A percentile compares a stretch with the other conserved stretches of the same genome.
Conservation (phyloP, 2,888 invertebrate genomes). For the Entomobrya multifasciata region DNA sequence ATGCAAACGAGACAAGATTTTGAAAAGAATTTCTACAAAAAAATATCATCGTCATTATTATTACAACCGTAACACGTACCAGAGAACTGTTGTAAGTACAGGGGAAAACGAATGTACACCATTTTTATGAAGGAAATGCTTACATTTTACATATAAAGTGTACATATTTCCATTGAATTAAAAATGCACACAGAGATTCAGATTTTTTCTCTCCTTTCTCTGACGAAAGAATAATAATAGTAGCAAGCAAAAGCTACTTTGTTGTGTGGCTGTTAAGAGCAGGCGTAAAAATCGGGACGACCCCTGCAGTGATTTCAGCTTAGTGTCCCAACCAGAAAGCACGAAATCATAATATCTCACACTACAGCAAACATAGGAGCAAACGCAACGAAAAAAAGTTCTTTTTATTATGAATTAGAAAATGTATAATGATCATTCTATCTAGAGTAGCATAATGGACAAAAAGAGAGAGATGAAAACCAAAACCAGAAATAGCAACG, state of each 20-base stretch:
- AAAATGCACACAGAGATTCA: conserved; percentile 13
- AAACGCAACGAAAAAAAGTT: background rate
- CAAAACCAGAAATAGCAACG: conserved; percentile 54
- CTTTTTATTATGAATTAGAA: conserved; percentile 38
- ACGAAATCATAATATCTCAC: conserved; percentile 54
- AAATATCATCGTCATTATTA: conserved; percentile 8
- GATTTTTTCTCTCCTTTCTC: conserved; percentile 7
- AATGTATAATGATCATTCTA: conserved; percentile 30
- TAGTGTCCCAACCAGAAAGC: conserved; percentile 66
- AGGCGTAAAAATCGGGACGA: conserved; percentile 69
- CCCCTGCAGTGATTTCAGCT: conserved; percentile 69
- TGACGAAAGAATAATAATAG: background rate
- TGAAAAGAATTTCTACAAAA: conserved; percentile 27
- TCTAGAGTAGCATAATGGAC: background rate
- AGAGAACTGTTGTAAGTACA: conserved; percentile 6
- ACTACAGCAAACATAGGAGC: background rate
- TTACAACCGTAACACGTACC: conserved; percentile 36
- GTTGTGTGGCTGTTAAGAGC: conserved; percentile 32
- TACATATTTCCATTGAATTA: conserved; percentile 30
- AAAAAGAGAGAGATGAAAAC: conserved; percentile 33
- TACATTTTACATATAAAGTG: conserved; percentile 13
- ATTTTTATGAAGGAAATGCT: background rate
- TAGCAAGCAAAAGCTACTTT: background rate
- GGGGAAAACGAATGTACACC: background rate
- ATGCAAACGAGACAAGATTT: conserved; percentile 34